Evolutionary conservation across 1,140 invertebrate genomes (phyloP), one percentile per base, ranked within the genome.

Genomic region (Cepaea nemoralis): DNA sequence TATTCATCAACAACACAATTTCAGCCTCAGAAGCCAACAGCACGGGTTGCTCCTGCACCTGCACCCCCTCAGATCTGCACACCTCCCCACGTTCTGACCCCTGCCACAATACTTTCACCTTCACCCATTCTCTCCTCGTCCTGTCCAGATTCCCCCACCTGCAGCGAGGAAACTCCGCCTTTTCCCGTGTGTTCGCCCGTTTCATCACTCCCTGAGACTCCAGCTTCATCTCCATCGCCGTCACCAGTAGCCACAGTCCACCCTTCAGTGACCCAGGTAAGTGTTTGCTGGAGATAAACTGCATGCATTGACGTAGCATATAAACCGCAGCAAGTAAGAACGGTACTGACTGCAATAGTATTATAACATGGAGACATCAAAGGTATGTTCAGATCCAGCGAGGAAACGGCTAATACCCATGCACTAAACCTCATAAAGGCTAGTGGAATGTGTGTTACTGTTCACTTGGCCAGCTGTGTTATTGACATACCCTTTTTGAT

Each of bases 1-100:
- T 69, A 48, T 39, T 67, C 77, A 35, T 67, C 77, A 27, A 69
- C 63, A 2, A 79, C 27, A 31, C 77, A 67, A 39, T n/a, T 69
- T 37, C 27, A 67, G 8, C 63, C 77, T 14, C 59, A 79, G 42
- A 79, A 79, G 31, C 77, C 77, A 1, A 79, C 77, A 67, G 77
- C 77, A 8, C 59, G 77, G 1, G 77, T 79, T 1, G 66, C 77
- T 12, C 77, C 77, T 0, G 77, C 59, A 5, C 66, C 77, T 1
- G 42, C 31, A 19, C 59, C 77, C 12, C n/a, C 66, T 63, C 76
- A 3, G 0, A 77, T 33, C 35, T 19, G 8, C 19, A 39, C 19
- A 19, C 22, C 37, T 0, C 39, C 50, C 24, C 63, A 27, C 24
- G 40, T 37, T 5, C 59, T 6, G 1, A 0, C 31, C 39, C 77